Evolutionary conservation across 2,888 invertebrate species (phyloP).

Genomic region (Drosophila fulvimacula): DNA sequence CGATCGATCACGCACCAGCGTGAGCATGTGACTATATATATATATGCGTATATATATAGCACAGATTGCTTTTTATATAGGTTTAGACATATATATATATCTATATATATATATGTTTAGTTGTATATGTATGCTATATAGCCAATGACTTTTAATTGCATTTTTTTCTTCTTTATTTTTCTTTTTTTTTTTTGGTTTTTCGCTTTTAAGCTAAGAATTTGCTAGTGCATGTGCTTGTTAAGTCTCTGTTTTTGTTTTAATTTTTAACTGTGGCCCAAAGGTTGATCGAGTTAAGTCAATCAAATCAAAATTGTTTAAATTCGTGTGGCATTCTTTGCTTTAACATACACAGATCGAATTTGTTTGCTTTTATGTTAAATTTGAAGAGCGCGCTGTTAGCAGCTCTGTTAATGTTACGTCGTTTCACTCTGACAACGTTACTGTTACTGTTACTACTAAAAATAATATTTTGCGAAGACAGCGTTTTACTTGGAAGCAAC

Average conservation of each 20-base stretch:
- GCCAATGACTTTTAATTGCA: constrained; percentile 67
- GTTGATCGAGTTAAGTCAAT: constrained; percentile 11
- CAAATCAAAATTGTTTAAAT: constrained; percentile 25
- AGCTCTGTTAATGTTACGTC: constrained; percentile 3
- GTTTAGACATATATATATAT: no score
- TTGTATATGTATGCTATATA: constrained; percentile 41
- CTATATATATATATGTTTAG: constrained; percentile 31
- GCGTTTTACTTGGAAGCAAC: constrained; percentile 75
- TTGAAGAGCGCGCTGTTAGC: background rate
- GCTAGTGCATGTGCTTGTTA: constrained; percentile 45
- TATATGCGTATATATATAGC: constrained; percentile 42
- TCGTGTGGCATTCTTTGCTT: constrained; percentile 27
- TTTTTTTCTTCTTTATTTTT: constrained; percentile 14
- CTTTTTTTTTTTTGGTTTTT: constrained; percentile 41
- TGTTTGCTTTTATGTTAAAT: constrained; percentile 7
- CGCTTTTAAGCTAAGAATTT: constrained; percentile 54
- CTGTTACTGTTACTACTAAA: constrained; percentile 32
- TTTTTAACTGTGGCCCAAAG: constrained; percentile 28
- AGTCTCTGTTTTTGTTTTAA: constrained; percentile 28
- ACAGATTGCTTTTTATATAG: constrained; percentile 26
- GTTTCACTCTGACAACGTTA: background rate
- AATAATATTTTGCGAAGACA: constrained; percentile 72
- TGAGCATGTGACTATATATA: constrained; percentile 44
- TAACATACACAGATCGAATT: constrained; percentile 14
- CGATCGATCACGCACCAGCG: constrained; percentile 70